Conservation (phyloP, 2,888 invertebrate species). For the Xanthorhoe spadicearia region DNA sequence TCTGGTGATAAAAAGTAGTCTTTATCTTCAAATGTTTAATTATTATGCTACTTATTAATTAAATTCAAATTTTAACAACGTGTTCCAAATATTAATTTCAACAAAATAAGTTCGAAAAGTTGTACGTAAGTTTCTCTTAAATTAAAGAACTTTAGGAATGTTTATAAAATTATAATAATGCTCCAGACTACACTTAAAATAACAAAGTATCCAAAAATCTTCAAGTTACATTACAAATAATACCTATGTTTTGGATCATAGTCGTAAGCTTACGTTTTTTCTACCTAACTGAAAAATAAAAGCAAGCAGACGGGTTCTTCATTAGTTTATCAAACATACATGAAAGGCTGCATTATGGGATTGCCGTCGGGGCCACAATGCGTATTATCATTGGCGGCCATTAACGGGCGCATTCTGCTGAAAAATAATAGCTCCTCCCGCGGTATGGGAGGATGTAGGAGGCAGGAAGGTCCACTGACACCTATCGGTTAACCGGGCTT, state of each 20-base stretch:
- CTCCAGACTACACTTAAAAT: too few species aligned
- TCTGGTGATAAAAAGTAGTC: too few species aligned
- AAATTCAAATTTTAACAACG: too few species aligned
- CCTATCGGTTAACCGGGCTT: slow-evolving; percentile 16
- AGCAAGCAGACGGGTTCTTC: slow-evolving; percentile 37
- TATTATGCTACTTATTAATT: too few species aligned
- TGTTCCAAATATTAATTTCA: too few species aligned
- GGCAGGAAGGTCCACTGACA: slow-evolving; percentile 49
- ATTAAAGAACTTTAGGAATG: too few species aligned
- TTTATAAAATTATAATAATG: too few species aligned
- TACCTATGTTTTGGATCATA: background rate
- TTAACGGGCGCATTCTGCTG: slow-evolving; percentile 79
- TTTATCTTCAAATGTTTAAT: too few species aligned
- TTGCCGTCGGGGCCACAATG: slow-evolving; percentile 67
- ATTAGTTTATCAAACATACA: slow-evolving; percentile 62
- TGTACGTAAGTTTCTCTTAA: too few species aligned
- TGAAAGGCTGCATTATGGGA: slow-evolving; percentile 71
- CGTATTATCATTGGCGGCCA: slow-evolving; percentile 74
- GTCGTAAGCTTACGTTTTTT: background rate
- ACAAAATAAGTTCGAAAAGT: too few species aligned
- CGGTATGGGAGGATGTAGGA: slow-evolving; percentile 61
- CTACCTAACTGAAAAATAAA: background rate
- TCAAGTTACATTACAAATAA: too few species aligned
- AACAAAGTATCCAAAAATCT: too few species aligned
- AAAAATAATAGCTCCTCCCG: slow-evolving; percentile 73